These are phyloP conservation scores for Morelia viridis DNA, from an alignment of 2,797 vertebrate species.

Conservation along the genomic window DNA sequence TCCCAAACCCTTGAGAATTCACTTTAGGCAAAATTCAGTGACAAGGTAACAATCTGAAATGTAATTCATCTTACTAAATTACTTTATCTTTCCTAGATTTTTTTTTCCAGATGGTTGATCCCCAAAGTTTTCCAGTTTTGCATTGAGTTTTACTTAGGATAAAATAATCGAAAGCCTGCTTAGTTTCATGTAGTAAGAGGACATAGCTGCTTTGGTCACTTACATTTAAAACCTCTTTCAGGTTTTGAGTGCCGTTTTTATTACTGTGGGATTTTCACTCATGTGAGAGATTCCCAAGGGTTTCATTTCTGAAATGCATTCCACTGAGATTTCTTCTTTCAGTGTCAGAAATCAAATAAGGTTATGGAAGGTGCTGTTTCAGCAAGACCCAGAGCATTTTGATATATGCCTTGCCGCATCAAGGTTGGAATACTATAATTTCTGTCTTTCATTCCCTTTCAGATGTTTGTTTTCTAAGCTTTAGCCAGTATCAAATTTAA, in stretches of 20 bases:
- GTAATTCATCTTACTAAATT: neutral
- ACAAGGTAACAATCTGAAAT: neutral
- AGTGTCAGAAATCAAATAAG: constrained; percentile 42
- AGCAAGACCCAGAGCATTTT: constrained; percentile 24
- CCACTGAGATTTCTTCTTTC: constrained; percentile 47
- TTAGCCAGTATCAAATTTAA: neutral
- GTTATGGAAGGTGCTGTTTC: constrained; percentile 50
- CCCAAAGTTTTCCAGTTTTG: neutral
- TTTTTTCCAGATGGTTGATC: neutral
- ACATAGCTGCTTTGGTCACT: constrained; percentile 43
- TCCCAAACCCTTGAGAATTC: neutral
- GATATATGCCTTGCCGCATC: constrained; percentile 46
- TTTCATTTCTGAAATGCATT: constrained; percentile 34
- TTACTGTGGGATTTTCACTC: constrained; percentile 30
- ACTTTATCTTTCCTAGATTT: neutral
- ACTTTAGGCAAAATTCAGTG: neutral
- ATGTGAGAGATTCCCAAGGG: constrained; percentile 26
- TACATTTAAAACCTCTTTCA: constrained; percentile 26
- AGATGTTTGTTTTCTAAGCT: constrained; percentile 37
- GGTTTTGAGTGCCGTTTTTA: constrained; percentile 10
- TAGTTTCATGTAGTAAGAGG: constrained; percentile 2
- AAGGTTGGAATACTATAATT: constrained; percentile 37
- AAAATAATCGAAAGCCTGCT: constrained; percentile 23
- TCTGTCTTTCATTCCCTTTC: constrained; percentile 19
- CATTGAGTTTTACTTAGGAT: neutral